Evolutionary conservation across 2,888 invertebrate genomes (phyloP).

Genomic region (Drosophila maculinotata): DNA sequence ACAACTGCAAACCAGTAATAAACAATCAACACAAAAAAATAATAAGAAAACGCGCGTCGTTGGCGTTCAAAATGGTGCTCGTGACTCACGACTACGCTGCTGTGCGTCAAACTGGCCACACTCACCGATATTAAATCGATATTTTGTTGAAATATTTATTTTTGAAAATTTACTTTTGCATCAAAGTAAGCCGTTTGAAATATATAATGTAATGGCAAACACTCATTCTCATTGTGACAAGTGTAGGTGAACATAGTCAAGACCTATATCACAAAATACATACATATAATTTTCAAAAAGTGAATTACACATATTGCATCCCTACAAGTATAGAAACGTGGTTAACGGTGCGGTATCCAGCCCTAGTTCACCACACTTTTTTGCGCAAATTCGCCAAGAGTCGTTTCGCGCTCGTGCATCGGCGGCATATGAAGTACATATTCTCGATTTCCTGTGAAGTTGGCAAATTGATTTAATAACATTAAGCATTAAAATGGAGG

Average conservation of each 20-base stretch:
- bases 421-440: slow-evolving; percentile 35
- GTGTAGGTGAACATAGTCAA: too few relatives aligned
- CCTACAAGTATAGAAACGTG: slow-evolving; percentile 49
- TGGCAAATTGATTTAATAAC: slow-evolving; percentile 9
- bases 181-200: not conserved
- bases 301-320: slow-evolving; percentile 16
- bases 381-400: slow-evolving; percentile 35
- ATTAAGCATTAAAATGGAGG: slow-evolving; percentile 52
- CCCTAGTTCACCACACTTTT: slow-evolving; percentile 34
- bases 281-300: too few relatives aligned
- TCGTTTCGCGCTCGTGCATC: slow-evolving; percentile 25
- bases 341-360: slow-evolving; percentile 8
- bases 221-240: not conserved
- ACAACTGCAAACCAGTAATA: too few relatives aligned
- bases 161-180: not conserved
- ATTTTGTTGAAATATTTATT: not conserved
- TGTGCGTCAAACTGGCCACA: slow-evolving; percentile 29
- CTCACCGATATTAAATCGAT: slow-evolving; percentile 5
- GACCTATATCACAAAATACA: too few relatives aligned
- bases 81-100: slow-evolving; percentile 21
- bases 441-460: slow-evolving; percentile 7
- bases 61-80: slow-evolving; percentile 51
- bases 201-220: not conserved
- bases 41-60: slow-evolving; percentile 45
- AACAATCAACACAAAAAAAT: slow-evolving; percentile 21